Base-by-base conservation (phyloP, 2,797 vertebrate genomes). In the Neoniphon sammara region DNA sequence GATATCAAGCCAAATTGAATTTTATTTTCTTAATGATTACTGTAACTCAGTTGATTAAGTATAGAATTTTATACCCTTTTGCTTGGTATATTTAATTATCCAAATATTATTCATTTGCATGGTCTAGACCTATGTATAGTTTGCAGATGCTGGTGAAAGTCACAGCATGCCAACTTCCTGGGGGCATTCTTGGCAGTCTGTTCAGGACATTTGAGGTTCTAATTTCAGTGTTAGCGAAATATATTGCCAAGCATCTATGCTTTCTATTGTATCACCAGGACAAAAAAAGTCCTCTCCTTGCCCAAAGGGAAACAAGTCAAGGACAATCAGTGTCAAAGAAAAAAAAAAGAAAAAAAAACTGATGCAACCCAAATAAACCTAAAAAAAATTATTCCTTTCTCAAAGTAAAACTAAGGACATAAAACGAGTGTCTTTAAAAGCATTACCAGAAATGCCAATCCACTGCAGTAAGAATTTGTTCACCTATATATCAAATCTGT, bases 261-360 rank as follows among this genome's bases (percentile, higher is more conserved):
- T 87, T 88, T 83, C 46, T 75, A 78, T 88, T 86, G 83, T 85
- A 75, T 81, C 77, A 74, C 71, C 54, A 34, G 75, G 80, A 88
- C 82, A 87, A 78, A 88, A 82, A 34, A 34, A 80, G 63, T 63
- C 60, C 62, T 73, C 57, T 85, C 81, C 73, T 88, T 88, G 86
- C 88, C 78, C 1, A 53, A 78, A 78, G 89, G 85, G 62, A 91
- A 81, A 83, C 54, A 83, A 87, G 79, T 85, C 89, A 85, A 85
- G 78, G 81, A 70, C 79, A 66, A 88, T 92, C 82, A 89, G 72
- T 70, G 75, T 90, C 87, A 87, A 75, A 64, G 42, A 21, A 66
- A 66, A 34, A 64, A 50, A 30, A 66, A 66, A n/a, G n/a, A n/a
- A 2, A 27, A 27, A 66, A 83, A 77, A 80, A 77, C 57, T 85